A percentile compares a stretch with the other conserved stretches of the same genome.
Evolutionary conservation across 2,888 invertebrate species (phyloP).

Genomic region (Cryptocheilus praepositus): DNA sequence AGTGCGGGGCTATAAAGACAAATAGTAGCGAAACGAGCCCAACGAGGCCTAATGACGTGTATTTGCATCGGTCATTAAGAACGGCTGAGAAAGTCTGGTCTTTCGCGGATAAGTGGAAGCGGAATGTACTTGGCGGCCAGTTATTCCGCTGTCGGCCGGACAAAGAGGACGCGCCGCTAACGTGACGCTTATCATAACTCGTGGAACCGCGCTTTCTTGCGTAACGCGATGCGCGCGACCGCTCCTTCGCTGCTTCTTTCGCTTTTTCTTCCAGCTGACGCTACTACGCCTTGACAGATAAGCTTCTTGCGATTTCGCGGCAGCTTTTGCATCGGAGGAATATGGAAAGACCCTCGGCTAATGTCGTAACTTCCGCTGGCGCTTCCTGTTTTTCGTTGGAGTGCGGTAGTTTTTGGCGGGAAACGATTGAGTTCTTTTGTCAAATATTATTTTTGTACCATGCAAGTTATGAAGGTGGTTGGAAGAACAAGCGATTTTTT

Average conservation of each 20-base stretch:
- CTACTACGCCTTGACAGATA: too few relatives aligned
- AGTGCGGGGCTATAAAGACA: conserved; percentile 57
- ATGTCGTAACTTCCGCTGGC: too few relatives aligned
- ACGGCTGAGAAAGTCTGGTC: conserved; percentile 40
- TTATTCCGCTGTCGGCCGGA: conserved; percentile 40
- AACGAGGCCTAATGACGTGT: conserved; percentile 60
- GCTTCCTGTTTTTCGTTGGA: too few relatives aligned
- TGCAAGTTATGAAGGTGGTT: too few relatives aligned
- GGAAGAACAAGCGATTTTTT: too few relatives aligned
- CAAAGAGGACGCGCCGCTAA: conserved; percentile 45
- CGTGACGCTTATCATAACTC: conserved; percentile 45
- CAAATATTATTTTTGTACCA: too few relatives aligned
- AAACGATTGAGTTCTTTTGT: too few relatives aligned
- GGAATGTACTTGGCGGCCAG: conserved; percentile 26
- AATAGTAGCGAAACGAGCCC: conserved; percentile 60
- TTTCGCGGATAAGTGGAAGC: conserved; percentile 1
- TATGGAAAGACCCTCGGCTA: too few relatives aligned
- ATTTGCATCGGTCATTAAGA: conserved; percentile 63
- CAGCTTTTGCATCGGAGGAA: too few relatives aligned
- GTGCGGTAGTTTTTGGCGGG: too few relatives aligned
- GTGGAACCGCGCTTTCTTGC: conserved; percentile 45
- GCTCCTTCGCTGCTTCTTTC: neutral
- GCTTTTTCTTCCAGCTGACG: neutral
- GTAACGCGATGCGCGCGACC: conserved; percentile 21
- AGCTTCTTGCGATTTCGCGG: too few relatives aligned